Base-by-base conservation (phyloP, 2,797 vertebrate genomes). In the Odontamblyopus lacepedii region DNA sequence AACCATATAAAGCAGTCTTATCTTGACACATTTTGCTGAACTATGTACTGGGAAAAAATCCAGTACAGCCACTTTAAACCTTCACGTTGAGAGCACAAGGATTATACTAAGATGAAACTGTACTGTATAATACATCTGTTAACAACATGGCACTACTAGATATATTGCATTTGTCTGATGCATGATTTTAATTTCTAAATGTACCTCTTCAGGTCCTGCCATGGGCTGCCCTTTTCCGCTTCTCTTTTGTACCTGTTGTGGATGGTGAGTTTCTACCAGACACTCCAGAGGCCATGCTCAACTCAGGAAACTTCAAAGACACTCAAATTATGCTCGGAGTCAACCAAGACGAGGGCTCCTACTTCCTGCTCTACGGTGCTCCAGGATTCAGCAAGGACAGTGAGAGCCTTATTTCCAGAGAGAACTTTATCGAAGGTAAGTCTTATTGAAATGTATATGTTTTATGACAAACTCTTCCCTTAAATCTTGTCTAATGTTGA, bases 351-450 rank as follows among this genome's bases (percentile, higher is more conserved):
- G 97, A 98, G 83, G 97, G 97, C 53, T 93, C 94, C 53, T 98
- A 95, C 87, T 98, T 98, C 89, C 88, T 98, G 75, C 70, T 98
- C 50, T 98, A 98, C 0, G 97, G 96, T 35, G 94, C 94, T 0
- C 97, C 97, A 0, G 97, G 97, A 41, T 98, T 98, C 90, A 96
- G 95, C 89, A 98, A 97, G 87, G 95, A 98, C 88, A 97, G 96
- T 0, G 96, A 97, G 7, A 98, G 96, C 76, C 91, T 96, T n/a
- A 97, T 98, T 78, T 95, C 93, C 74, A 93, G 96, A 65, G 96
- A 96, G 72, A 94, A 98, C 72, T 98, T 98, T 85, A 81, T 97
- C 71, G 95, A 95, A 61, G 93, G 93, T 92, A 60, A 83, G 29
- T 12, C 57, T 65, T 50, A 67, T 18, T 23, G 11, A 60, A 60